These are phyloP conservation scores for Steinernema hermaphroditum DNA, from an alignment of 2,888 invertebrate genomes.

Conservation along the genomic window DNA sequence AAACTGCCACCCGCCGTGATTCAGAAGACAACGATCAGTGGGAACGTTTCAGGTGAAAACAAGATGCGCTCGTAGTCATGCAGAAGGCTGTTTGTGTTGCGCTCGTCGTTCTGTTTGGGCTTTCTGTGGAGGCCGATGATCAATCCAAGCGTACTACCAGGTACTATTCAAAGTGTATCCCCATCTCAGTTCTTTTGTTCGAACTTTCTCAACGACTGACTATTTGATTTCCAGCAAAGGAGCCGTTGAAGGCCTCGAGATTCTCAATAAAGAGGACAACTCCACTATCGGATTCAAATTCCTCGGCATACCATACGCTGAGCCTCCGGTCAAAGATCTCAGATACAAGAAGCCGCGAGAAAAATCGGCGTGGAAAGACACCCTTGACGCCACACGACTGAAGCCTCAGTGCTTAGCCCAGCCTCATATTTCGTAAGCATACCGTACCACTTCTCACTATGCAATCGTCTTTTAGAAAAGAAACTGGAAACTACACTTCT, in stretches of 20 bases:
- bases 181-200: too few species aligned
- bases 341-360: not conserved
- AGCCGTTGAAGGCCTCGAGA: not conserved
- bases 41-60: not conserved
- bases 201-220: too few species aligned
- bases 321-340: conserved; percentile 75
- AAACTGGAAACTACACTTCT: not conserved
- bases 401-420: conserved; percentile 7
- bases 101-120: not conserved
- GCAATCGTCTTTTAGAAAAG: not conserved
- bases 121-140: not conserved
- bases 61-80: conserved; percentile 13
- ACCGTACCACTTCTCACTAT: not conserved
- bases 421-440: not conserved
- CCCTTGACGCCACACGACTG: not conserved
- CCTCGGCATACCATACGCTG: conserved; percentile 90
- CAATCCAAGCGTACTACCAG: not conserved
- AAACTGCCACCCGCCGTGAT: not conserved
- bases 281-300: conserved; percentile 70
- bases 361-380: not conserved
- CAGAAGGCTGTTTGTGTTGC: conserved; percentile 3
- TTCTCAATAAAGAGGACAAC: not conserved
- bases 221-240: conserved; percentile 12
- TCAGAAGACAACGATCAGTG: not conserved
- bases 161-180: too few species aligned